These are phyloP conservation scores for Elanoides forficatus DNA, from an alignment of 2,113 vertebrate genomes.

Conservation along the genomic window DNA sequence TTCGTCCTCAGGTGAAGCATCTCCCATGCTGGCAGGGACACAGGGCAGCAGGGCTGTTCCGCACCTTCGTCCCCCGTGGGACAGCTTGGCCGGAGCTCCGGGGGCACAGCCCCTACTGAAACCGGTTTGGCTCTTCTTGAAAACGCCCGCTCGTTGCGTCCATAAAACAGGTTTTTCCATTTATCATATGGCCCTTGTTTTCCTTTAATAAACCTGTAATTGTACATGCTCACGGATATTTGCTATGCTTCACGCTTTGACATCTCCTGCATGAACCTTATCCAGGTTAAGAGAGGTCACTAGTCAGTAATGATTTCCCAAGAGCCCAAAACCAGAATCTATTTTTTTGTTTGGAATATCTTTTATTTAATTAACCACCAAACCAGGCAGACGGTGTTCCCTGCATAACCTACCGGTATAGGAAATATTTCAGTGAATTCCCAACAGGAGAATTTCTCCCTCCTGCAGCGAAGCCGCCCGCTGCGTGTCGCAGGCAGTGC, in stretches of 20 bases:
- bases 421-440: neutral
- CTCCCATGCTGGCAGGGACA: too few relatives aligned
- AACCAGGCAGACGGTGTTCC: neutral
- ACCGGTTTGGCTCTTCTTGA: accelerated
- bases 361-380: neutral
- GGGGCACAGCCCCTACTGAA: neutral
- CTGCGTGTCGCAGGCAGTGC: neutral
- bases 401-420: neutral
- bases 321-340: neutral
- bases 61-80: accelerated
- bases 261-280: constrained; percentile 2
- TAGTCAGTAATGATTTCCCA: constrained; percentile 29
- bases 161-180: accelerated
- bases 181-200: neutral
- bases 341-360: neutral
- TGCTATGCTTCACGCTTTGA: constrained; percentile 22
- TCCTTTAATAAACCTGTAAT: constrained; percentile 49
- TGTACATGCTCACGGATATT: constrained; percentile 22
- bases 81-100: accelerated
- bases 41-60: neutral
- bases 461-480: neutral
- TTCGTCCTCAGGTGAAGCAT: neutral
- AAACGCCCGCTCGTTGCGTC: accelerated
- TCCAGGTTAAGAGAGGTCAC: constrained; percentile 29
- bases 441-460: neutral